Conservation (phyloP, 2,888 invertebrate species). For the Thymelicus lineola region DNA sequence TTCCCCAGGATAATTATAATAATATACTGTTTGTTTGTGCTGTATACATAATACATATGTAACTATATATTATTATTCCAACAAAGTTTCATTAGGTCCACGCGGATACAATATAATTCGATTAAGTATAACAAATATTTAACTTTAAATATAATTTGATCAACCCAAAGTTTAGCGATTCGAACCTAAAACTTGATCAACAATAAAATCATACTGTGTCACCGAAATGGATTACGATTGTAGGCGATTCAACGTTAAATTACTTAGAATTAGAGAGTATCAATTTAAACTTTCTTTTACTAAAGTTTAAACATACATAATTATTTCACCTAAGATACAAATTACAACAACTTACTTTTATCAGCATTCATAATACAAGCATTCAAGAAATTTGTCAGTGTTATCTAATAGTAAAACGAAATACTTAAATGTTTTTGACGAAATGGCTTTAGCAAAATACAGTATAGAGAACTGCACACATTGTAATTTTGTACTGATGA, state of each 20-base stretch:
- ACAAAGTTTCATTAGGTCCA: no score
- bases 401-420: no score
- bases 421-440: no score
- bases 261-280: background rate
- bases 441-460: no score
- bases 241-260: background rate
- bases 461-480: no score
- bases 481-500: no score
- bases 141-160: background rate
- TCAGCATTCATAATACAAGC: no score
- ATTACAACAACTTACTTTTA: no score
- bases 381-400: no score
- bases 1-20: background rate
- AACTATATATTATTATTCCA: no score
- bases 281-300: no score
- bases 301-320: background rate
- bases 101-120: conserved; percentile 5
- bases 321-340: background rate
- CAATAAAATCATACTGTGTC: background rate
- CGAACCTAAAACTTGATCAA: background rate
- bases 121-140: background rate
- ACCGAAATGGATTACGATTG: background rate
- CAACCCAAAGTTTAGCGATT: background rate
- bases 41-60: background rate
- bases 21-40: conserved; percentile 13